These are phyloP conservation scores for Sebastes elongatus DNA, from an alignment of 2,797 vertebrate genomes.

Conservation along the genomic window DNA sequence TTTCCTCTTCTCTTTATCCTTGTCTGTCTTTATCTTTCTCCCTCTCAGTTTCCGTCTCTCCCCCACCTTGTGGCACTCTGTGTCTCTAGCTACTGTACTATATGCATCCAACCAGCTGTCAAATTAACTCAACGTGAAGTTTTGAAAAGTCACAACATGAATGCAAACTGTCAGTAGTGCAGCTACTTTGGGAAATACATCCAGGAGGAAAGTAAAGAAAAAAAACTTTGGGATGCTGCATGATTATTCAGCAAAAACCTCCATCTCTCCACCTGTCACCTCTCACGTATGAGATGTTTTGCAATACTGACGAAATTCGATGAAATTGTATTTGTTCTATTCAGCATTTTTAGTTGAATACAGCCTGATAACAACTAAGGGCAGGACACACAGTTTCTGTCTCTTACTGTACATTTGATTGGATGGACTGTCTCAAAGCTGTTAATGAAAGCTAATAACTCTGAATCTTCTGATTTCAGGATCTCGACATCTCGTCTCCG, in stretches of 20 bases:
- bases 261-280: not conserved
- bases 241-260: not conserved
- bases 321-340: not conserved
- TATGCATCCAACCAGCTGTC: not conserved
- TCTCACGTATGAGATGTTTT: not conserved
- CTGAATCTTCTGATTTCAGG: constrained; percentile 5
- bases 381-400: not conserved
- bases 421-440: not conserved
- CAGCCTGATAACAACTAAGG: not conserved
- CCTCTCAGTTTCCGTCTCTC: not conserved
- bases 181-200: not conserved
- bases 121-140: not conserved
- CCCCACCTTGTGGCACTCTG: not conserved
- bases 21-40: not conserved
- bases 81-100: not conserved
- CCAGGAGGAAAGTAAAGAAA: not conserved
- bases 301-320: not conserved
- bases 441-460: not conserved
- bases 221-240: not conserved
- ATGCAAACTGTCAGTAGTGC: constrained; percentile 3
- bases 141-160: constrained; percentile 1
- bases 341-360: not conserved
- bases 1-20: constrained; percentile 45
- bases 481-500: constrained; percentile 24
- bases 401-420: not conserved